These are phyloP conservation scores for Steinernema feltiae DNA, from an alignment of 1,140 invertebrate genomes.

Conservation along the genomic window DNA sequence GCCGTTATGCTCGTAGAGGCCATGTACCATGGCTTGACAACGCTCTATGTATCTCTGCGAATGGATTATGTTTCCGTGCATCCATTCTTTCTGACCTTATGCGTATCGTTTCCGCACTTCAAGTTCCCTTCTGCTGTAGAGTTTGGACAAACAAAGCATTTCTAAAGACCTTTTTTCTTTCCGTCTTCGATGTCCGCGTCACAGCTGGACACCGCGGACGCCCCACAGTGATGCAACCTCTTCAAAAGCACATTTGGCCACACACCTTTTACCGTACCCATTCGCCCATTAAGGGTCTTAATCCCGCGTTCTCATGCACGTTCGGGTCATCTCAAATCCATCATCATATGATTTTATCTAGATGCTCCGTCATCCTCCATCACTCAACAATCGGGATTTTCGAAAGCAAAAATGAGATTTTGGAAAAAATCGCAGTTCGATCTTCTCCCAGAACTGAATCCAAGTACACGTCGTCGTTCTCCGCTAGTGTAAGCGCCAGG, in stretches of 20 bases:
- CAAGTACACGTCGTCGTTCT: not conserved
- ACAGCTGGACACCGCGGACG: constrained; percentile 10
- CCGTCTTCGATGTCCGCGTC: not conserved
- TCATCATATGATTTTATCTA: not conserved
- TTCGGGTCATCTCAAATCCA: not conserved
- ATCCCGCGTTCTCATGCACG: not conserved
- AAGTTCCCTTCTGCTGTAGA: no score
- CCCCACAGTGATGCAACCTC: not conserved
- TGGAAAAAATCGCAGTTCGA: not conserved
- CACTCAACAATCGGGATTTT: not conserved
- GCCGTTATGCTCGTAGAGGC: no score
- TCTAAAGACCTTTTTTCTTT: no score
- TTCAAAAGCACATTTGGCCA: not conserved
- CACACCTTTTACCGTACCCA: not conserved
- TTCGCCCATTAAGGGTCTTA: not conserved
- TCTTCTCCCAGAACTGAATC: not conserved
- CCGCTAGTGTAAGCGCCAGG: not conserved
- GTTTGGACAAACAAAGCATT: no score
- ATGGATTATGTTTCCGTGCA: no score
- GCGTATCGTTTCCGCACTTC: no score
- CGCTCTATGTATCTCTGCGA: no score
- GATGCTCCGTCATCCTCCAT: not conserved
- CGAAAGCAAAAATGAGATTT: not conserved
- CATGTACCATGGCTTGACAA: no score
- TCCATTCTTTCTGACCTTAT: no score